phyloP scores from a whole-genome alignment of 2,888 invertebrate genomes.

The Harmothoe impar region DNA sequence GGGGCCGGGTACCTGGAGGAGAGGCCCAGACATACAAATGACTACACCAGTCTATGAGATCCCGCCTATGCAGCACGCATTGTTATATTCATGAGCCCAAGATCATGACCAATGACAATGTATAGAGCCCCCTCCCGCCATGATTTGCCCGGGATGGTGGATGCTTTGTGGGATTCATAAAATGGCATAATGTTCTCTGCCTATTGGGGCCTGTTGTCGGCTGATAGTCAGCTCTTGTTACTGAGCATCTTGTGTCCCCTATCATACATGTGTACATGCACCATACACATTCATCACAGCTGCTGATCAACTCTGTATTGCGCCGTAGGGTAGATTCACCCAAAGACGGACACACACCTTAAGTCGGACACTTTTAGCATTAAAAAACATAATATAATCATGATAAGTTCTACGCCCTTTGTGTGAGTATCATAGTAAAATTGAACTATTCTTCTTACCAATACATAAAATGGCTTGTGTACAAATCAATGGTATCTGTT shows the following conservation, averaged over 20 bases:
- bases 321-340: too few relatives aligned
- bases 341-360: too few relatives aligned
- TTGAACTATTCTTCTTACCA: background rate
- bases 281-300: too few relatives aligned
- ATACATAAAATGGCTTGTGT: too few relatives aligned
- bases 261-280: too few relatives aligned
- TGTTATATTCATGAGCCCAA: background rate
- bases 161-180: background rate
- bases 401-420: background rate
- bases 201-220: background rate
- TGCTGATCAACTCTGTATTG: background rate
- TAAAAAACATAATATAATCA: too few relatives aligned
- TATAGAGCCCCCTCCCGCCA: background rate
- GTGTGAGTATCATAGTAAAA: too few relatives aligned
- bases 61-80: background rate
- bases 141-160: background rate
- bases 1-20: background rate
- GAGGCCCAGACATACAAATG: background rate
- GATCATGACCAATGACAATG: background rate
- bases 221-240: background rate
- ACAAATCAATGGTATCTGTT: too few relatives aligned
- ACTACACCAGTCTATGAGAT: background rate
- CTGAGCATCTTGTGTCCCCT: too few relatives aligned
- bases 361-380: too few relatives aligned
- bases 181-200: background rate